Conservation (phyloP, 2,888 invertebrate genomes). For the Cynaeus angustus region DNA sequence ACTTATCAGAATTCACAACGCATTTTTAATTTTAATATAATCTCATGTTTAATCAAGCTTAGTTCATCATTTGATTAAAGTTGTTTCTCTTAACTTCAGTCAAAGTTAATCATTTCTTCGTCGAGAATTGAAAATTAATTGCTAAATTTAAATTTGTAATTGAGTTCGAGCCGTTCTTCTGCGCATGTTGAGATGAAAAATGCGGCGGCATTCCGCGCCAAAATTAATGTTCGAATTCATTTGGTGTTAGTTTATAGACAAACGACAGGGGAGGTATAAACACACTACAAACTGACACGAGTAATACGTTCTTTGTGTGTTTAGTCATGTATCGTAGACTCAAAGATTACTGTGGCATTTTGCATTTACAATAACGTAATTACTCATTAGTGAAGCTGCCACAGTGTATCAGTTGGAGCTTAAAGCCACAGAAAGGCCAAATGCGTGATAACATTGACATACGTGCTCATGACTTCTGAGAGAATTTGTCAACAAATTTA, state of each 20-base stretch:
- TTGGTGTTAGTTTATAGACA: constrained; percentile 1
- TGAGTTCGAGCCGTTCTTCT: constrained; percentile 13
- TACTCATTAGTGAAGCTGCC: no score
- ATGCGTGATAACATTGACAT: no score
- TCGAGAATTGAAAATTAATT: constrained; percentile 17
- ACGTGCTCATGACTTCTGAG: no score
- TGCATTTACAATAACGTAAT: no score
- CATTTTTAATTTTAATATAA: constrained; percentile 8
- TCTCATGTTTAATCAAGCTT: constrained; percentile 7
- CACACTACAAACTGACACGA: background rate
- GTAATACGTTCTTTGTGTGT: constrained; percentile 1
- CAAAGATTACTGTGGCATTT: no score
- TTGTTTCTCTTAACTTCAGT: constrained; percentile 4
- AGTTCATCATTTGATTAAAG: constrained; percentile 15
- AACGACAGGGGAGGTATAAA: background rate
- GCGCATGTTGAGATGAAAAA: background rate
- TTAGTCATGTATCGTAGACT: background rate
- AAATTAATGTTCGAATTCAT: constrained; percentile 18
- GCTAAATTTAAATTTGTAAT: constrained; percentile 20
- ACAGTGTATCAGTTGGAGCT: no score
- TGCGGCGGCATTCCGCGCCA: constrained; percentile 9
- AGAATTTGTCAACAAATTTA: no score
- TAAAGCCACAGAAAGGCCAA: no score
- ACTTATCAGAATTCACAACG: constrained; percentile 11
- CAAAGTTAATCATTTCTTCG: constrained; percentile 22